A percentile compares a stretch with the other conserved stretches of the same genome.
Evolutionary conservation across 2,113 vertebrate species (phyloP).

Genomic region (Misgurnus mizolepis): DNA sequence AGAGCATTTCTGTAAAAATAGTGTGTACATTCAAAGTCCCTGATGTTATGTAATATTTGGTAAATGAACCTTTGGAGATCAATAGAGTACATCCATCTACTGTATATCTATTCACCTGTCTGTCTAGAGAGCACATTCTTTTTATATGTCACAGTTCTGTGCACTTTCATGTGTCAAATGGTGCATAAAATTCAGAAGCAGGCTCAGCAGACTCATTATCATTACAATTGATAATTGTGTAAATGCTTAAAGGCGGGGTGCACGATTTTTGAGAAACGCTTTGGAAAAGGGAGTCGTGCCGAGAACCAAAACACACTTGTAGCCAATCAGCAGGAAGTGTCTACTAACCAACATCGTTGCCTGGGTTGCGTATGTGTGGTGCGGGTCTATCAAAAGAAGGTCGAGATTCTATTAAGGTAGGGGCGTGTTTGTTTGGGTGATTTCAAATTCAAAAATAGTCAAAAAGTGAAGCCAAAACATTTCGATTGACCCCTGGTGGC

Average conservation of each 20-base stretch:
- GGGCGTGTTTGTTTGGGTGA: too few species aligned
- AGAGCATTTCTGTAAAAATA: conserved; percentile 22
- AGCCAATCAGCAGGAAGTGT: too few species aligned
- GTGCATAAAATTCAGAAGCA: not conserved
- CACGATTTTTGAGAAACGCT: too few species aligned
- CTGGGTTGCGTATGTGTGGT: too few species aligned
- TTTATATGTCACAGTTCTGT: conserved; percentile 28
- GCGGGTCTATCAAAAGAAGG: too few species aligned
- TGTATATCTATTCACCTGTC: conserved; percentile 4
- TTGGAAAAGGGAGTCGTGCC: too few species aligned
- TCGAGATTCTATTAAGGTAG: too few species aligned
- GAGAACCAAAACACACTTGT: too few species aligned
- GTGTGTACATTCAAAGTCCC: not conserved
- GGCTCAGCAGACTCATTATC: not conserved
- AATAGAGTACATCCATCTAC: conserved; percentile 26
- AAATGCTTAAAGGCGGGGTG: conserved; percentile 11
- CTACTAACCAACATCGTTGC: too few species aligned
- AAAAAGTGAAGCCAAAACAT: too few species aligned
- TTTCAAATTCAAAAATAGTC: too few species aligned
- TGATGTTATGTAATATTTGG: not conserved
- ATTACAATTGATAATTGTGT: conserved; percentile 14
- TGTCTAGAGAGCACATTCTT: not conserved
- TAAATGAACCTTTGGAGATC: conserved; percentile 15
- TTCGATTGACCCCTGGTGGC: too few species aligned
- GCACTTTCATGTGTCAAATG: conserved; percentile 11